phyloP scores from a whole-genome alignment of 2,888 invertebrate genomes.

The Plebejus anna region DNA sequence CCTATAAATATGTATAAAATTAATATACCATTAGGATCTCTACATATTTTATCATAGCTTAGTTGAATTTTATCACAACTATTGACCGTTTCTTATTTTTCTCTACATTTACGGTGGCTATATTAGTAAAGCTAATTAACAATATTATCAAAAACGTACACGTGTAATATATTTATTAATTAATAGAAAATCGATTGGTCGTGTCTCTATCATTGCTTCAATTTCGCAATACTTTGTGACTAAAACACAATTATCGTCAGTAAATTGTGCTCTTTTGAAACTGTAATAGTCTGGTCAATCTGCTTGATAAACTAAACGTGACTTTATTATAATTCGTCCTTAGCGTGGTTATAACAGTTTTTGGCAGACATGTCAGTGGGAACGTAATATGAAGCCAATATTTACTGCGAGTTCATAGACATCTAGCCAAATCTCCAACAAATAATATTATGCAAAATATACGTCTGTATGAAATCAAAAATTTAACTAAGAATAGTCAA shows the following conservation, averaged over 20 bases:
- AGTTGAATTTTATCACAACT: not conserved
- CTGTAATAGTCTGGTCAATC: not conserved
- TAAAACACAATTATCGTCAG: constrained; percentile 9
- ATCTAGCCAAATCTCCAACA: not conserved
- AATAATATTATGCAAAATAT: not conserved
- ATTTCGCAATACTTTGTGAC: constrained; percentile 15
- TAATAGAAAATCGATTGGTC: not conserved
- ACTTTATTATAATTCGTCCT: not conserved
- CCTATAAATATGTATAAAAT: not conserved
- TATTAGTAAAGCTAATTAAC: not conserved
- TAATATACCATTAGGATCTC: not conserved
- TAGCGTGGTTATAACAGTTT: not conserved
- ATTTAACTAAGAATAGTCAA: not conserved
- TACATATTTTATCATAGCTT: not conserved
- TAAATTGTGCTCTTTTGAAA: constrained; percentile 10
- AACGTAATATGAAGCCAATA: not conserved
- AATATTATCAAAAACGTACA: not conserved
- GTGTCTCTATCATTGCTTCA: not conserved
- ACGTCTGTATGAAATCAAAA: not conserved
- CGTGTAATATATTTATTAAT: not conserved
- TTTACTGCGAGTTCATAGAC: constrained; percentile 15
- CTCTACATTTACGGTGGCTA: not conserved
- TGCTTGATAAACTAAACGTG: not conserved
- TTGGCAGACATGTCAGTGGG: not conserved
- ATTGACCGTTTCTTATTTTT: not conserved